Conservation (phyloP, 2,888 invertebrate species). For the Brassicogethes aeneus region DNA sequence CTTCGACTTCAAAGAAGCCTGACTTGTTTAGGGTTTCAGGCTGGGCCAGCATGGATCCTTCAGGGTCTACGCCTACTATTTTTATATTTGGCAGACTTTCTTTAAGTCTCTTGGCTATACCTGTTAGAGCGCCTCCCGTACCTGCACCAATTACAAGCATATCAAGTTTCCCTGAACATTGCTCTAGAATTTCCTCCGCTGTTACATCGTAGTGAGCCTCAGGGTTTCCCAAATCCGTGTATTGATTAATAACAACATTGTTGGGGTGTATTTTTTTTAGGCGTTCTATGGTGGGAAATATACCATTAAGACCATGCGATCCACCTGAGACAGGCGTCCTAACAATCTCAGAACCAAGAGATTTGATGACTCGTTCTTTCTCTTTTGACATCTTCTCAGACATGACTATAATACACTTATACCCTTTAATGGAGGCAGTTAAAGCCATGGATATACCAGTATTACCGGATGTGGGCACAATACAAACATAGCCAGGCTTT, state of each 20-base stretch:
- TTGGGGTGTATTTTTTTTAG: conserved; percentile 79
- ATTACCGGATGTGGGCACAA: conserved; percentile 87
- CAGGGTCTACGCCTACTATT: neutral
- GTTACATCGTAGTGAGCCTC: neutral
- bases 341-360: conserved; percentile 89
- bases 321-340: conserved; percentile 92
- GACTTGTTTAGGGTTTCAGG: neutral
- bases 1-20: neutral
- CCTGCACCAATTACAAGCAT: neutral
- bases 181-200: neutral
- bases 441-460: conserved; percentile 90
- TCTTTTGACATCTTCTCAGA: conserved; percentile 99
- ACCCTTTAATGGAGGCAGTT: conserved; percentile 81
- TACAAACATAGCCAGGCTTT: conserved; percentile 83
- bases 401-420: conserved; percentile 94
- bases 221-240: neutral
- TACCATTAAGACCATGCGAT: conserved; percentile 78
- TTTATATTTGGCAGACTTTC: neutral
- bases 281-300: conserved; percentile 78
- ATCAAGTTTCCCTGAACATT: neutral
- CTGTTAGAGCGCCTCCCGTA: neutral
- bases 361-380: conserved; percentile 81
- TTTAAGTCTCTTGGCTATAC: neutral
- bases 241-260: conserved; percentile 82
- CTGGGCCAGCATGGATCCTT: neutral